Percentiles rank a stretch among this genome's conserved stretches.
Conservation (phyloP, 37 sponge, comb jelly and placozoan species). For the Beroe forskalii region DNA sequence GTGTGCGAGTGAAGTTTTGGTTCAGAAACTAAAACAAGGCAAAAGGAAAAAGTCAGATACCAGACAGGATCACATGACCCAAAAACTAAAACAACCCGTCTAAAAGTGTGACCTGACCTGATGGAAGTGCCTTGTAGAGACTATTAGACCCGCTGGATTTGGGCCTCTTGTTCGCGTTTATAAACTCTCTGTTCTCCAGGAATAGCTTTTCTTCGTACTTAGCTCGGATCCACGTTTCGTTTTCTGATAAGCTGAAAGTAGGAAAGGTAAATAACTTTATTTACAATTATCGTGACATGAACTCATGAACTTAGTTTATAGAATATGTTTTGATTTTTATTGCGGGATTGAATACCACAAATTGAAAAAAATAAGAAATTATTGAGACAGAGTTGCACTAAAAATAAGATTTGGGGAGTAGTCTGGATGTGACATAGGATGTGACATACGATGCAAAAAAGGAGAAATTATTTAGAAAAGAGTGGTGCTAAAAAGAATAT, state of each 20-base stretch:
- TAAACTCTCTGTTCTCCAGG: slow-evolving; percentile 10
- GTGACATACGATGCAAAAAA: too few species aligned
- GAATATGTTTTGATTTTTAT: neutral
- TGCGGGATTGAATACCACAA: neutral
- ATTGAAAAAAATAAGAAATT: too few species aligned
- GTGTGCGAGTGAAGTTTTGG: too few species aligned
- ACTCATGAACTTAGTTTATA: neutral
- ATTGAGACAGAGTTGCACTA: too few species aligned
- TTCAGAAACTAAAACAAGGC: too few species aligned
- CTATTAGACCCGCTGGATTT: neutral
- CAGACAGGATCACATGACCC: too few species aligned
- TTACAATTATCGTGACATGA: neutral
- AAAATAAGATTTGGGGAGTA: too few species aligned
- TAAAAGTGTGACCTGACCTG: neutral
- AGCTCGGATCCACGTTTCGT: neutral
- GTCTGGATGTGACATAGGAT: too few species aligned
- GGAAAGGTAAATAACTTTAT: neutral
- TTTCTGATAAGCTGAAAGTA: neutral
- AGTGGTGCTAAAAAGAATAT: too few species aligned
- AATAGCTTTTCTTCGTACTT: slow-evolving; percentile 38
- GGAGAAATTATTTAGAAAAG: too few species aligned
- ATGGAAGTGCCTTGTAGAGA: neutral
- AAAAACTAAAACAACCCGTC: too few species aligned
- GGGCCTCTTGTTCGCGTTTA: slow-evolving; percentile 1
- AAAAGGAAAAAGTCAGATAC: too few species aligned